Conservation (phyloP, 2,888 invertebrate genomes). For the Ernsta delagoae region DNA sequence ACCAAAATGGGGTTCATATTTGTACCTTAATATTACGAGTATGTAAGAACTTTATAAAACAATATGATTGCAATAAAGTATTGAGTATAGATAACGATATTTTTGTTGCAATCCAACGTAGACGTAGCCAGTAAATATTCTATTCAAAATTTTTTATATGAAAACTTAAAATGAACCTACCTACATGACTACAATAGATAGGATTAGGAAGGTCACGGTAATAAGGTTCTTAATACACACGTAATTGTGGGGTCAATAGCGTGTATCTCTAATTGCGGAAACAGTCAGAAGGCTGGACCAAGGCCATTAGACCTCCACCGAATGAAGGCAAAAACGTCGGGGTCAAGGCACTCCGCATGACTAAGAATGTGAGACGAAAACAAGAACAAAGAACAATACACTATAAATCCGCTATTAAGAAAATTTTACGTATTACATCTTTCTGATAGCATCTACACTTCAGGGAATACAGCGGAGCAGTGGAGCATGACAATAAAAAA, state of each 20-base stretch:
- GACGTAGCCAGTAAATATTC: no score
- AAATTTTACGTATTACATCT: conserved; percentile 28
- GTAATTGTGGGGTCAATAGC: conserved; percentile 30
- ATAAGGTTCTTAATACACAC: conserved; percentile 23
- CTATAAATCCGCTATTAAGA: conserved; percentile 40
- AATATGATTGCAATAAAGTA: no score
- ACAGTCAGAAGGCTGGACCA: conserved; percentile 54
- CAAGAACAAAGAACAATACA: conserved; percentile 63
- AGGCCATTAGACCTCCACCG: conserved; percentile 66
- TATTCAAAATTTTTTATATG: no score
- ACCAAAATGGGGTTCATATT: no score
- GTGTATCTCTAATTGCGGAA: conserved; percentile 72
- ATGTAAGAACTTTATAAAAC: no score
- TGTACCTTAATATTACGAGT: no score
- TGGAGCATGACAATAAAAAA: background rate
- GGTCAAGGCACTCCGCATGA: conserved; percentile 70
- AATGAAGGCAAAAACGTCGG: conserved; percentile 72
- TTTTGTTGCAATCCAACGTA: no score
- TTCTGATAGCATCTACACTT: conserved; percentile 10
- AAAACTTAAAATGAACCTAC: no score
- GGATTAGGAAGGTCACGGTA: background rate
- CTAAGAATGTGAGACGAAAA: conserved; percentile 63
- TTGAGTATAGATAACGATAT: no score
- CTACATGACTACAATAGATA: background rate
- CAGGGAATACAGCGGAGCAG: background rate